Base-by-base conservation (phyloP, 2,888 invertebrate species). In the Drosophila multiciliata region DNA sequence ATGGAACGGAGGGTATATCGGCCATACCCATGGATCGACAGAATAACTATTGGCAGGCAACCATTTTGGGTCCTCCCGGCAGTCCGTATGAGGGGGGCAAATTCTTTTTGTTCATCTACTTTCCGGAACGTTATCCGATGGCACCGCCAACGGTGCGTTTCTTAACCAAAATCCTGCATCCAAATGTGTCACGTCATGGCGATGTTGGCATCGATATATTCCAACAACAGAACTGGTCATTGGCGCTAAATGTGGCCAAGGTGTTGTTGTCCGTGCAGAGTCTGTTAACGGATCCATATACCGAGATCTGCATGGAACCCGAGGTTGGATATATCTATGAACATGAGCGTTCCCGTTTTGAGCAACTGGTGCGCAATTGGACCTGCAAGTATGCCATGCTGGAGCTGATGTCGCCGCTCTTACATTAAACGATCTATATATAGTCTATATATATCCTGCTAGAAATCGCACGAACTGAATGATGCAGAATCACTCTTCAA, bases 191-290 rank as follows among this genome's bases (percentile, higher is more conserved):
- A 4, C 95, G 98, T 0, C 98, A 99, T 93, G 98, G 98, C 3
- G 98, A 98, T 93, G 97, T 99, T 57, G 98, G 99, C 68, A 96
- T 99, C 78, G 98, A 99, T 94, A 98, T 97, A 12, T 97, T 99
- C 83, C 97, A 97, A 89, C 97, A 97, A 89, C 97, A 98, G 93
- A 99, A 99, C 94, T 99, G 98, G 98, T 98, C 98, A n/a, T 94
- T 98, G 73, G 98, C 98, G 1, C 94, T 98, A 76, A 98, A 98
- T 49, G 96, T 98, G 90, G 96, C 97, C 80, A 98, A 97, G 92
- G 96, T 98, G 68, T 95, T 98, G 82, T 95, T 98, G 72, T 97
- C 97, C 61, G 96, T 98, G 76, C 97, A 98, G 94, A 97, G 97
- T 87, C 94, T 98, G 70, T 94, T 98, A 67, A 98, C 97, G 0